Percentiles rank a stretch among this genome's conserved stretches.
phyloP scores from a whole-genome alignment of 2,113 vertebrate species.

The Sylvietta virens region DNA sequence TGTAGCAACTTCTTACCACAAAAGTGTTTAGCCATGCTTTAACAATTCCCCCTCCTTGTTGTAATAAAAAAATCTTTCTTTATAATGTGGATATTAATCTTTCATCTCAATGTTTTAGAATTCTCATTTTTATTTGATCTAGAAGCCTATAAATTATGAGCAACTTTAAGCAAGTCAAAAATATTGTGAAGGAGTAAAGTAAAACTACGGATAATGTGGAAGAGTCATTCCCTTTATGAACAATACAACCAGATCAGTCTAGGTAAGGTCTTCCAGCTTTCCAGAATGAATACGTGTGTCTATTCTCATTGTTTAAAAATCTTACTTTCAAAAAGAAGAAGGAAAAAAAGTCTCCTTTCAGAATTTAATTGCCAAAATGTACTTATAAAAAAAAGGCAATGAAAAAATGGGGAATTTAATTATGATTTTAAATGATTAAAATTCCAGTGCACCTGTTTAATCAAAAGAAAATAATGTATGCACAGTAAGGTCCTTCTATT shows the following conservation, averaged over 20 bases:
- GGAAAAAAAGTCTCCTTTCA: not conserved
- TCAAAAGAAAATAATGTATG: slow-evolving; percentile 51
- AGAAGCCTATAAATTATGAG: not conserved
- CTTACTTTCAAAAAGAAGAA: not conserved
- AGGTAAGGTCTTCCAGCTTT: not conserved
- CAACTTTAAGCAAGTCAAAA: not conserved
- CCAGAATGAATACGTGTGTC: not conserved
- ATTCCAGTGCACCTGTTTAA: slow-evolving; percentile 47
- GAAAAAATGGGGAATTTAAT: not conserved
- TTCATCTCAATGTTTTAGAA: not conserved
- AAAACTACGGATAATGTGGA: not conserved
- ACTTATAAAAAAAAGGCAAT: not conserved
- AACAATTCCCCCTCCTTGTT: not conserved
- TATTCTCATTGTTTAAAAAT: slow-evolving; percentile 14
- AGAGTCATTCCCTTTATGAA: not conserved
- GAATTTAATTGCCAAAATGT: slow-evolving; percentile 27
- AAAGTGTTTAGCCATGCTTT: not conserved
- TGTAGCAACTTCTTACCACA: not conserved
- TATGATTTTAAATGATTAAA: slow-evolving; percentile 16
- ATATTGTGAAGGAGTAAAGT: not conserved
- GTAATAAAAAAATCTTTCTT: not conserved
- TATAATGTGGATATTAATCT: not conserved
- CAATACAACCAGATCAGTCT: not conserved
- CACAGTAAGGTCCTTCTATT: not conserved
- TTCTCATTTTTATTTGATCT: not conserved